Conservation (phyloP, 2,888 invertebrate species). For the Drosophila longiperda region DNA sequence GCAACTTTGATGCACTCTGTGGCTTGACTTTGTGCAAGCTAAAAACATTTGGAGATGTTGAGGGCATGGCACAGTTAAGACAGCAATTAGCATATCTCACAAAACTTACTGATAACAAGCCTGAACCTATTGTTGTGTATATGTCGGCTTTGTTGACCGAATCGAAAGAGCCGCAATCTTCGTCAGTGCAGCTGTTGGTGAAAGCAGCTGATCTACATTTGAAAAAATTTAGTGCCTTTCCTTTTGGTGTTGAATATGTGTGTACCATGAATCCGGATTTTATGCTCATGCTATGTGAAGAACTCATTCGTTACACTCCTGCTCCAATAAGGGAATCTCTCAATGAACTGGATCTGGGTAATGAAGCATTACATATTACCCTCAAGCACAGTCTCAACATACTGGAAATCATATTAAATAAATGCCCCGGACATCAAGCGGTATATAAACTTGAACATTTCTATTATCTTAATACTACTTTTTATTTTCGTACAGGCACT, state of each 20-base stretch:
- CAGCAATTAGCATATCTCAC: constrained; percentile 95
- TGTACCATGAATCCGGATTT: constrained; percentile 93
- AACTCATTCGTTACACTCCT: constrained; percentile 91
- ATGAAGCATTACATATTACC: constrained; percentile 86
- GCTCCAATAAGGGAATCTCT: constrained; percentile 86
- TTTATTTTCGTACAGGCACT: constrained; percentile 86
- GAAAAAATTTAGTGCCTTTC: constrained; percentile 86
- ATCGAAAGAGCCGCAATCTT: constrained; percentile 83
- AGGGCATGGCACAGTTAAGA: constrained; percentile 88
- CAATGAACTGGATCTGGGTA: constrained; percentile 76
- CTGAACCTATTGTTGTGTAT: constrained; percentile 88
- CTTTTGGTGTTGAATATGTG: constrained; percentile 91
- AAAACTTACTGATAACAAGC: constrained; percentile 88
- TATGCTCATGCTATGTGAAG: constrained; percentile 90
- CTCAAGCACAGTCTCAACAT: constrained; percentile 88
- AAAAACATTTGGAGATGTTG: constrained; percentile 85
- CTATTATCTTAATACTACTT: background rate
- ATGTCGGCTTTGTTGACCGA: constrained; percentile 87
- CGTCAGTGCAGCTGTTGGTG: constrained; percentile 87
- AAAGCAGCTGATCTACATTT: constrained; percentile 87
- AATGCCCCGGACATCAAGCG: constrained; percentile 91
- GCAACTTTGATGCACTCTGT: constrained; percentile 91
- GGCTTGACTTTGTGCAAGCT: constrained; percentile 94
- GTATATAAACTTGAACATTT: constrained; percentile 18
- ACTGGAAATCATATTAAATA: constrained; percentile 90